phyloP scores from a whole-genome alignment of 2,797 vertebrate genomes.

The Adelosebastes latens region DNA sequence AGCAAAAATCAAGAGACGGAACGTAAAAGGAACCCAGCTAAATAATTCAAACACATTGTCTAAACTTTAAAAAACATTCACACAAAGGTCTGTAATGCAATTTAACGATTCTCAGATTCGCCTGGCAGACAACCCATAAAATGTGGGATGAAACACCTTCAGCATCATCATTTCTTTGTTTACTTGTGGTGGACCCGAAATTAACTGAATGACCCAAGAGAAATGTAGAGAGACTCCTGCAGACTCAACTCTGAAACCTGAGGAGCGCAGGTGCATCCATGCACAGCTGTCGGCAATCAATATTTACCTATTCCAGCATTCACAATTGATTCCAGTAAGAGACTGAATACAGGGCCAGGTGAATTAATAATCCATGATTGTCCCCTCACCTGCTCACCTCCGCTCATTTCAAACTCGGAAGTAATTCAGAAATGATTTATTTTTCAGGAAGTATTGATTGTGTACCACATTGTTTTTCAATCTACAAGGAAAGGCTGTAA shows the following conservation, averaged over 20 bases:
- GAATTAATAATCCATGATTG: conserved; percentile 62
- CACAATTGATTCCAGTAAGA: conserved; percentile 37
- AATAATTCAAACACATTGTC: conserved; percentile 32
- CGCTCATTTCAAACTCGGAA: conserved; percentile 36
- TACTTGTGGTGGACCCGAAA: neutral
- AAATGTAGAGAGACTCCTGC: conserved; percentile 8
- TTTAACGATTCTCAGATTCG: neutral
- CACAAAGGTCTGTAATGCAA: conserved; percentile 1
- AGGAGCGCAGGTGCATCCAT: conserved; percentile 2
- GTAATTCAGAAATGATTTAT: conserved; percentile 32
- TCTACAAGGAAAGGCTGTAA: neutral
- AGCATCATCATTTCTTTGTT: neutral
- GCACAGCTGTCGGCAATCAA: conserved; percentile 37
- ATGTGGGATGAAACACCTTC: neutral
- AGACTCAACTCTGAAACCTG: conserved; percentile 1
- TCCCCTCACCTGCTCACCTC: conserved; percentile 43
- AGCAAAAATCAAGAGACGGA: conserved; percentile 32
- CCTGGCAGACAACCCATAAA: neutral
- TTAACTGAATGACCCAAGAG: neutral
- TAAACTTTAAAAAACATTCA: conserved; percentile 13
- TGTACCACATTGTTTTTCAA: neutral
- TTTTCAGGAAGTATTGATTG: conserved; percentile 54
- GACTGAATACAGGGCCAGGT: conserved; percentile 23
- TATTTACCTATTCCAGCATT: conserved; percentile 49
- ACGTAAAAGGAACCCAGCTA: conserved; percentile 17